Percentiles rank a stretch among this genome's conserved stretches.
Conservation (phyloP, 30 jellyfish, hydroid and myxozoan genomes). For the Cassiopea xamachana region DNA sequence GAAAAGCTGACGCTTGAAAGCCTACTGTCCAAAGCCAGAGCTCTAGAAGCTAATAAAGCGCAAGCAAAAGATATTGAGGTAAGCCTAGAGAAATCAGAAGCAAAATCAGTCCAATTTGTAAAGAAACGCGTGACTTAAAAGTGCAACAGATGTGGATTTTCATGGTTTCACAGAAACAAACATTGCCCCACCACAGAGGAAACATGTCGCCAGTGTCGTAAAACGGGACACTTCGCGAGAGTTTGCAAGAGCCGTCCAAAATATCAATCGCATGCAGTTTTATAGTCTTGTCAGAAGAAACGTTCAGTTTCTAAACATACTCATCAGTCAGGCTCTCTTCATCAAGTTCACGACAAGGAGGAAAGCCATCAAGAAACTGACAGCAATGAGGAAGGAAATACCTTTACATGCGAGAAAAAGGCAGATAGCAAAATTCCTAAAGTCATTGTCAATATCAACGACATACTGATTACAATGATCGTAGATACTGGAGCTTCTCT, state of each 20-base stretch:
- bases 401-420: neutral
- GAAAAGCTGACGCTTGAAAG: neutral
- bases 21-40: neutral
- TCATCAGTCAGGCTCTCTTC: no score
- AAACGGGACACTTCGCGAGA: neutral
- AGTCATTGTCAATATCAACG: neutral
- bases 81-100: neutral
- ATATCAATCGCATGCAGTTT: neutral
- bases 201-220: neutral
- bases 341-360: neutral
- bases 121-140: neutral
- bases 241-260: neutral
- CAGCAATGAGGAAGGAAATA: neutral
- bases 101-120: neutral
- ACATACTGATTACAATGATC: neutral
- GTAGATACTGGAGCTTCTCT: neutral
- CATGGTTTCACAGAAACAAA: neutral
- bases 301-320: neutral
- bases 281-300: neutral
- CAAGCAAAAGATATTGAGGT: neutral
- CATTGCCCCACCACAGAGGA: neutral
- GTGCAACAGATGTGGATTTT: neutral
- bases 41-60: neutral
- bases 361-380: neutral
- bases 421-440: neutral